These are phyloP conservation scores for Threskiornis aethiopicus DNA, from an alignment of 2,797 vertebrate species.

Conservation along the genomic window DNA sequence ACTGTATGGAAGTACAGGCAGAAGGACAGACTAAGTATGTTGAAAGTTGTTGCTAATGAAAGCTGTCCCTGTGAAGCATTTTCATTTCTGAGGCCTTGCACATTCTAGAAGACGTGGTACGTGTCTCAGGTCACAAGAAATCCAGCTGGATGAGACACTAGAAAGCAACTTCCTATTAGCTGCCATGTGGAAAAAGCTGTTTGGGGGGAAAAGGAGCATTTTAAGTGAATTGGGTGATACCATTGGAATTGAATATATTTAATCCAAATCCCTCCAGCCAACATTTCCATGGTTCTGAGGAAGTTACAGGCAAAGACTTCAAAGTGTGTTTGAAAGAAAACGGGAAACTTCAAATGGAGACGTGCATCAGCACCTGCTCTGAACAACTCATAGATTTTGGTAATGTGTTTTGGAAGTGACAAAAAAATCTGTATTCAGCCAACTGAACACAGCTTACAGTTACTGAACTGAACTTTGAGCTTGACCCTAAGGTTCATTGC, in stretches of 20 bases:
- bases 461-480: conserved; percentile 1
- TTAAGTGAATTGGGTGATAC: not conserved
- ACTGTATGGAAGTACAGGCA: not conserved
- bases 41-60: not conserved
- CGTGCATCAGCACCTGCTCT: not conserved
- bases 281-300: not conserved
- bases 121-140: conserved; percentile 2
- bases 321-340: not conserved
- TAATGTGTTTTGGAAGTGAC: not conserved
- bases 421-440: not conserved
- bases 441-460: not conserved
- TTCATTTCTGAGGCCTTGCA: not conserved
- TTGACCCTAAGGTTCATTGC: not conserved
- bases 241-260: not conserved
- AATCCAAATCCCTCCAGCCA: not conserved
- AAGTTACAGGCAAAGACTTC: not conserved
- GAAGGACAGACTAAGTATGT: not conserved
- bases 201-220: not conserved
- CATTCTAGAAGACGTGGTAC: not conserved
- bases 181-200: conserved; percentile 32
- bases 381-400: not conserved
- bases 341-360: not conserved
- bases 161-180: conserved; percentile 11
- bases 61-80: not conserved
- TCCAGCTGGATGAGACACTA: not conserved